A percentile compares a stretch with the other conserved stretches of the same genome.
phyloP scores from a whole-genome alignment of 2,797 vertebrate species.

The Gobionotothen gibberifrons region DNA sequence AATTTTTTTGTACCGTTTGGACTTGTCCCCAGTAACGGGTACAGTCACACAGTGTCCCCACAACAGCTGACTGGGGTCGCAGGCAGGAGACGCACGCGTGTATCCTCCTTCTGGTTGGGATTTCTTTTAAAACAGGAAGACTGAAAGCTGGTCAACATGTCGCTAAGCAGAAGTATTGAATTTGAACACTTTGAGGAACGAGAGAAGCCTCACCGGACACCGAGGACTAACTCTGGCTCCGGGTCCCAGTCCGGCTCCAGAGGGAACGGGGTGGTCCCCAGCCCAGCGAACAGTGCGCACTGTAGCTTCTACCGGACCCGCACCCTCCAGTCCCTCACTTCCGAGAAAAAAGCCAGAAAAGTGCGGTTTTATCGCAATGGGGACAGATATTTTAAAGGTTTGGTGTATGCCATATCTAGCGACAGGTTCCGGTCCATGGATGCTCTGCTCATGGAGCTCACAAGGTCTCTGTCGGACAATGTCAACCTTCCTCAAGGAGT shows the following conservation, averaged over 20 bases:
- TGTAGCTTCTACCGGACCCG: slow-evolving; percentile 98
- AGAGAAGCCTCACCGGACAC: slow-evolving; percentile 87
- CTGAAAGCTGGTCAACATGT: slow-evolving; percentile 63
- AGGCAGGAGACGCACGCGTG: slow-evolving; percentile 52
- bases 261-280: slow-evolving; percentile 91
- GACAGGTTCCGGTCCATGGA: slow-evolving; percentile 97
- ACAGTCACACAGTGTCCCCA: not conserved
- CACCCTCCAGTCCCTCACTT: slow-evolving; percentile 95
- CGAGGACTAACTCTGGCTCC: slow-evolving; percentile 75
- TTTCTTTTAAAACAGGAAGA: not conserved
- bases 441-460: slow-evolving; percentile 94
- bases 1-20: not conserved
- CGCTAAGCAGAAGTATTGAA: slow-evolving; percentile 89
- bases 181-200: slow-evolving; percentile 97
- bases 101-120: slow-evolving; percentile 9
- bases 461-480: slow-evolving; percentile 94
- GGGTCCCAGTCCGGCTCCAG: slow-evolving; percentile 85
- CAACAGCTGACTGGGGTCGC: not conserved
- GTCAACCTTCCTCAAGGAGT: slow-evolving; percentile 97
- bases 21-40: not conserved
- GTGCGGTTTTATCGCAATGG: slow-evolving; percentile 98
- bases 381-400: slow-evolving; percentile 96
- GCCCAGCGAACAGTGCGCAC: slow-evolving; percentile 97
- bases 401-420: slow-evolving; percentile 93
- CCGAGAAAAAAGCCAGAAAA: slow-evolving; percentile 94